Evolutionary conservation across 2,888 invertebrate species (phyloP).

Genomic region (Temnothorax ravouxi): DNA sequence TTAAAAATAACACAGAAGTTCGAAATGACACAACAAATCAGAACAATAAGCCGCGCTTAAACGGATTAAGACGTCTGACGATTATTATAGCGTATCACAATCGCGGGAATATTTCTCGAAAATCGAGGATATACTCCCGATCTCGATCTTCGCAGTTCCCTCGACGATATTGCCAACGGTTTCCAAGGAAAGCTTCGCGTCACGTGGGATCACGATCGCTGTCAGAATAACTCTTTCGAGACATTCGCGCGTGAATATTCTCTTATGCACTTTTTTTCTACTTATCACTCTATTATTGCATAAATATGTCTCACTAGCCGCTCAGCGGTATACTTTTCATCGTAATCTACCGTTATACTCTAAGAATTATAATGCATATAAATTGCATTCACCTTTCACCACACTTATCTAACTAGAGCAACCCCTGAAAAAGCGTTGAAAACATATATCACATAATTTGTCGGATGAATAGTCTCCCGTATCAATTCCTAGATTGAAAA

Average conservation of each 20-base stretch:
- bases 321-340: constrained; percentile 22
- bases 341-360: constrained; percentile 23
- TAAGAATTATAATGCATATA: constrained; percentile 28
- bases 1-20: constrained; percentile 80
- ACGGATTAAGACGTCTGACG: constrained; percentile 69
- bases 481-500: constrained; percentile 12
- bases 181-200: constrained; percentile 52
- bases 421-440: constrained; percentile 30
- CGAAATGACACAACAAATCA: constrained; percentile 79
- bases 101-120: constrained; percentile 60
- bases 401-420: constrained; percentile 36
- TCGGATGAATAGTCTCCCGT: background rate
- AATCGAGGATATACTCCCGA: constrained; percentile 25
- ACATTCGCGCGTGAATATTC: constrained; percentile 28
- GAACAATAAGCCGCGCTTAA: constrained; percentile 73
- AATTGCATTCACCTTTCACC: constrained; percentile 33
- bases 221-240: constrained; percentile 3
- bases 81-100: constrained; percentile 75
- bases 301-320: constrained; percentile 49
- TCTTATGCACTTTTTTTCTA: constrained; percentile 23
- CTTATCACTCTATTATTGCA: constrained; percentile 53
- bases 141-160: constrained; percentile 49
- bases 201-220: constrained; percentile 51
- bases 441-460: background rate
- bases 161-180: constrained; percentile 68